Evolutionary conservation across 2,797 vertebrate species (phyloP).

Genomic region (Melanotaenia boesemani): DNA sequence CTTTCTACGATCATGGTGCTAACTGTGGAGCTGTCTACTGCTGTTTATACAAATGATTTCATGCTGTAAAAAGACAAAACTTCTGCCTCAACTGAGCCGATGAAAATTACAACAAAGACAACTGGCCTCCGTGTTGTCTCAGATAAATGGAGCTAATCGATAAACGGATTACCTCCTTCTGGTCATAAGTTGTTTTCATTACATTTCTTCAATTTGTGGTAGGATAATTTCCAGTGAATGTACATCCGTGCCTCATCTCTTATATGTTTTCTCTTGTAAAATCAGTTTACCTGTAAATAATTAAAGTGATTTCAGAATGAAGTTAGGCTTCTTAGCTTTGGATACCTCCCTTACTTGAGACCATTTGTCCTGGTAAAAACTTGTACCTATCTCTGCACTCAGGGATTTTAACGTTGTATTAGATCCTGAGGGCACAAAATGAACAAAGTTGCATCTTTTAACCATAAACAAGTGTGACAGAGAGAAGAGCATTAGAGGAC

Average conservation of each 20-base stretch:
- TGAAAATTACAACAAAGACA: too few species aligned
- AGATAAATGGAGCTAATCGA: too few species aligned
- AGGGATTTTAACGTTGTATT: slow-evolving; percentile 6
- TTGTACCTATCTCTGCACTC: neutral
- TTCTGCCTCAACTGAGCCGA: too few species aligned
- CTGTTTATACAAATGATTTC: too few species aligned
- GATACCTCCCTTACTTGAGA: neutral
- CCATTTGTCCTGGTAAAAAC: too few species aligned
- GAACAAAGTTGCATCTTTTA: neutral
- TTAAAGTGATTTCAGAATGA: neutral
- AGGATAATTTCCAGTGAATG: neutral
- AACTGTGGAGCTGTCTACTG: too few species aligned
- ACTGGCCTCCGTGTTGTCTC: too few species aligned
- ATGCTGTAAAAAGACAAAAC: too few species aligned
- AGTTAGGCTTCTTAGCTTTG: neutral
- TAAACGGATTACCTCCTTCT: too few species aligned
- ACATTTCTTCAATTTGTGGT: neutral
- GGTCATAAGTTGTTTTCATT: neutral
- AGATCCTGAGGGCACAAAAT: slow-evolving; percentile 10
- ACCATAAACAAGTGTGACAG: slow-evolving; percentile 4
- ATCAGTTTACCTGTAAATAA: neutral
- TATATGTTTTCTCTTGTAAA: neutral
- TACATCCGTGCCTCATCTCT: neutral
- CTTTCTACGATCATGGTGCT: too few species aligned
- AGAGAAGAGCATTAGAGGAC: neutral